Conservation (phyloP, 2,888 invertebrate species). For the Lapara coniferarum region DNA sequence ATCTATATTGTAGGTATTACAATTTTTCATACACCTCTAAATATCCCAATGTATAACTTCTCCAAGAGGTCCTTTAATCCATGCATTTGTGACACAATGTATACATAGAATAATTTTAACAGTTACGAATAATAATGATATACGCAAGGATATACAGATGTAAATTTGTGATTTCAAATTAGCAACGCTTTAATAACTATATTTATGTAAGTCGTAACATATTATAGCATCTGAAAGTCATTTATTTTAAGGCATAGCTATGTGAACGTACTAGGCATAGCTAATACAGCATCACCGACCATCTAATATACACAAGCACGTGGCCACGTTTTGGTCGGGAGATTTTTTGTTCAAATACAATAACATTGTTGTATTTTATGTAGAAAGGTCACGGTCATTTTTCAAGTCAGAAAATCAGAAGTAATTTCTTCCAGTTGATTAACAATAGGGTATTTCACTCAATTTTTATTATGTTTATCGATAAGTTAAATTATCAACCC, state of each 20-base stretch:
- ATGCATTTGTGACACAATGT: slow-evolving; percentile 46
- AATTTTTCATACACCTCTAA: slow-evolving; percentile 41
- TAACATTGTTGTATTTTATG: too few relatives aligned
- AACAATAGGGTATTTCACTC: too few relatives aligned
- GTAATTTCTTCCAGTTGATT: too few relatives aligned
- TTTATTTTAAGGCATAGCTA: slow-evolving; percentile 55
- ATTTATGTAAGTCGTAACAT: slow-evolving; percentile 44
- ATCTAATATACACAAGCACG: slow-evolving; percentile 41
- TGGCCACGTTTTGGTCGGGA: neutral
- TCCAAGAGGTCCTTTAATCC: slow-evolving; percentile 37
- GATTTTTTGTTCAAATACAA: too few relatives aligned
- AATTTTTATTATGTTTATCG: too few relatives aligned
- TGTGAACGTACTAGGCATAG: slow-evolving; percentile 52
- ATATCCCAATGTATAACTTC: slow-evolving; percentile 39
- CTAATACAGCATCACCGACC: slow-evolving; percentile 45
- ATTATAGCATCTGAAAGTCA: slow-evolving; percentile 45
- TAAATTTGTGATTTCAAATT: slow-evolving; percentile 56
- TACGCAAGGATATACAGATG: slow-evolving; percentile 52
- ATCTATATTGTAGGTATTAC: slow-evolving; percentile 40
- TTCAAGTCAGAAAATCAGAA: too few relatives aligned
- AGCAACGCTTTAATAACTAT: slow-evolving; percentile 52
- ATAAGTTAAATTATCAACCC: too few relatives aligned
- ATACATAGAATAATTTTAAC: slow-evolving; percentile 37
- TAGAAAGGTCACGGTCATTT: too few relatives aligned
- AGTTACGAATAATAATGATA: slow-evolving; percentile 45